Conservation (phyloP, 2,113 vertebrate species). For the Argyrosomus japonicus region DNA sequence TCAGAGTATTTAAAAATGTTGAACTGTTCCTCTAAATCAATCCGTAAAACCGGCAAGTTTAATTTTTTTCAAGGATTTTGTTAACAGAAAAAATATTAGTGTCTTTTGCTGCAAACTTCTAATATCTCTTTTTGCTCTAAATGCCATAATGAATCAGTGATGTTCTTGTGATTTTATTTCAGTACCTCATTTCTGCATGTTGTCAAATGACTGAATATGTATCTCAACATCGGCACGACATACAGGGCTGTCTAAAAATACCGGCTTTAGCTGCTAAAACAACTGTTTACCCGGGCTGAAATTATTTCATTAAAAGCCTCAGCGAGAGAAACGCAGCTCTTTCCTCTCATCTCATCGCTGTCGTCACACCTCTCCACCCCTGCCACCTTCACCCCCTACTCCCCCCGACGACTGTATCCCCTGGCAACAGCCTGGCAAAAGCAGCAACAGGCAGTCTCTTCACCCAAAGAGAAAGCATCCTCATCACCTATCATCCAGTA, state of each 20-base stretch:
- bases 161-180: not conserved
- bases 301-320: constrained; percentile 20
- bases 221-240: not conserved
- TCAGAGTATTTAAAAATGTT: not conserved
- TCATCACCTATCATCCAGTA: constrained; percentile 4
- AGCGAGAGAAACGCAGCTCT: not conserved
- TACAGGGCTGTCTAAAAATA: too few species aligned
- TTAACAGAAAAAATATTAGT: too few species aligned
- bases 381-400: not conserved
- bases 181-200: not conserved
- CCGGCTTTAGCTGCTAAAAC: not conserved
- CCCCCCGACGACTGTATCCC: constrained; percentile 64
- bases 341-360: constrained; percentile 46
- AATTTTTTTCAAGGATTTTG: too few species aligned
- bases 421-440: constrained; percentile 73
- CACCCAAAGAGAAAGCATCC: constrained; percentile 35
- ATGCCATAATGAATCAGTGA: too few species aligned
- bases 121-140: too few species aligned
- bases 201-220: not conserved
- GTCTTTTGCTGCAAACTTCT: too few species aligned
- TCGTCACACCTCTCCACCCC: constrained; percentile 63
- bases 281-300: not conserved
- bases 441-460: constrained; percentile 66
- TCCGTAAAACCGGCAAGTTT: not conserved
- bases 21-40: not conserved